phyloP scores from a whole-genome alignment of 2,113 vertebrate genomes.

The Notarius lentiginosus region DNA sequence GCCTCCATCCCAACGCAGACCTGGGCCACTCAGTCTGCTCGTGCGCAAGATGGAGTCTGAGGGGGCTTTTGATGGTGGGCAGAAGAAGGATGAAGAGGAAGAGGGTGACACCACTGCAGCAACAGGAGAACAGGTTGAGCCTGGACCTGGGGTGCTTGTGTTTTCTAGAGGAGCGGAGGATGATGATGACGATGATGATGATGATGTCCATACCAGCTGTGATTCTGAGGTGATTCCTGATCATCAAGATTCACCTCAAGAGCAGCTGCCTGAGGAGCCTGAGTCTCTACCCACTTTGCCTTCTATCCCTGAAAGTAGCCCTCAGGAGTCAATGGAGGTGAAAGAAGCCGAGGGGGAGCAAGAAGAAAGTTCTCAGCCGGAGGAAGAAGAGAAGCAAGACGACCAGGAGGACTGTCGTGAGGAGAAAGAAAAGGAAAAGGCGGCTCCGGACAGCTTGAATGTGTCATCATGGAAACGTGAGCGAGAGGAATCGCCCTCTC shows the following conservation, averaged over 20 bases:
- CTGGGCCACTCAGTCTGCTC: constrained; percentile 72
- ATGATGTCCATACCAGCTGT: constrained; percentile 12
- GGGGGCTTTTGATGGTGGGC: constrained; percentile 50
- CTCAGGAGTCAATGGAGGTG: constrained; percentile 31
- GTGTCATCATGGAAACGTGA: constrained; percentile 37
- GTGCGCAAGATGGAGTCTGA: constrained; percentile 77
- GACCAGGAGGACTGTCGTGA: constrained; percentile 1
- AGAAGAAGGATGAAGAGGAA: constrained; percentile 42
- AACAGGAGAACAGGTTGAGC: background rate
- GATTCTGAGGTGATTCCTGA: constrained; percentile 10
- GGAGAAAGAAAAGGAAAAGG: constrained; percentile 39
- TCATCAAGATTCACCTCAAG: constrained; percentile 10
- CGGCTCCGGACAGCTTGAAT: background rate
- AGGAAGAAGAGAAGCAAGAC: constrained; percentile 41
- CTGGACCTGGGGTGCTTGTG: constrained; percentile 18
- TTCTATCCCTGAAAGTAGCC: constrained; percentile 26
- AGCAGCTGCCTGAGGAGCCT: background rate
- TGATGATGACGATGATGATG: background rate
- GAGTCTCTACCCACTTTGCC: constrained; percentile 33
- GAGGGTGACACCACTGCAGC: constrained; percentile 9
- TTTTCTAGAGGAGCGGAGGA: constrained; percentile 11
- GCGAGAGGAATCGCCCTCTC: constrained; percentile 13
- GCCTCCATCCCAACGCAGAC: constrained; percentile 58
- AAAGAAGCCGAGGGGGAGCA: constrained; percentile 41
- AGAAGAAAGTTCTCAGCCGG: constrained; percentile 22